Conservation (phyloP, 1,140 invertebrate genomes). For the Trichonephila inaurata region DNA sequence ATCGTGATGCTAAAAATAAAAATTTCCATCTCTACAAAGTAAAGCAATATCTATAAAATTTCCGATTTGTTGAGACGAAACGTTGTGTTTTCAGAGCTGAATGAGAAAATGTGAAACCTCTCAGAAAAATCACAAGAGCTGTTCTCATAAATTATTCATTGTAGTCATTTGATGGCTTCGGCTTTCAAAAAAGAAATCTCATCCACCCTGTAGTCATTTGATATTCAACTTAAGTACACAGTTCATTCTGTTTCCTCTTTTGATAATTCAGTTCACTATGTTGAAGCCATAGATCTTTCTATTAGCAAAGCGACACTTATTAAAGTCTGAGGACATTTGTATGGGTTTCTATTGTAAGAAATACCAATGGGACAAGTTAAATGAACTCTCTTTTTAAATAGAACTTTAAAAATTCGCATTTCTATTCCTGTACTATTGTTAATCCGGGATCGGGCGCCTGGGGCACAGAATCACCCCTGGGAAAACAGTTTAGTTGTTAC, state of each 20-base stretch:
- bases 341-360: not conserved
- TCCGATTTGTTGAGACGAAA: not conserved
- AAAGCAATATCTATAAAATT: not conserved
- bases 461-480: too few relatives aligned
- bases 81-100: not conserved
- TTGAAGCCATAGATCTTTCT: slow-evolving; percentile 5
- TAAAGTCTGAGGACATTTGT: not conserved
- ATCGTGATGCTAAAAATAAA: too few relatives aligned
- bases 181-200: not conserved
- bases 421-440: too few relatives aligned
- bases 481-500: too few relatives aligned
- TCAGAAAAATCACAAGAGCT: not conserved
- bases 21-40: not conserved
- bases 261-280: not conserved
- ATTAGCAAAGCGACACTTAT: not conserved
- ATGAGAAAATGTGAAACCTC: not conserved
- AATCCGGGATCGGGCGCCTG: too few relatives aligned
- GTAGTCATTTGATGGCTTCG: not conserved
- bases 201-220: not conserved
- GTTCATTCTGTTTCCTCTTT: not conserved
- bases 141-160: not conserved
- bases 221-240: not conserved
- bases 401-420: too few relatives aligned
- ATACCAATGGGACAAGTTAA: too few relatives aligned
- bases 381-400: too few relatives aligned